A percentile compares a stretch with the other conserved stretches of the same genome.
Conservation (phyloP, 1,140 invertebrate species). For the Frieseomelitta varia region DNA sequence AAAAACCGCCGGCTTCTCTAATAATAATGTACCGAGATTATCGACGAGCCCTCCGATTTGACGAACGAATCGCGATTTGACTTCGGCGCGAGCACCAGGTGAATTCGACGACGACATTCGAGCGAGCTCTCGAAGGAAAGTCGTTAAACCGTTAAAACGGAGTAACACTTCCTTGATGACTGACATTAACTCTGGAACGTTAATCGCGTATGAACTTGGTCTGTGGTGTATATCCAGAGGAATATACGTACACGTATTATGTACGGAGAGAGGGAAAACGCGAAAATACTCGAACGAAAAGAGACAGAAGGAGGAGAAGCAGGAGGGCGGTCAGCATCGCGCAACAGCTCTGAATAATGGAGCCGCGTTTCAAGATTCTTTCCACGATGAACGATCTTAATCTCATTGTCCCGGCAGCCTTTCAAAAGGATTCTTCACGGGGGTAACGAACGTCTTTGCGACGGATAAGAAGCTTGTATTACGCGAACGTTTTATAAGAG, state of each 20-base stretch:
- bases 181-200: constrained; percentile 57
- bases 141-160: constrained; percentile 48
- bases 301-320: neutral
- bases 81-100: neutral
- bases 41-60: neutral
- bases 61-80: neutral
- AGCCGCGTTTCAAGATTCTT: constrained; percentile 27
- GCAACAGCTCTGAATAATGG: constrained; percentile 20
- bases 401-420: constrained; percentile 1
- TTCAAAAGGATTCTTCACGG: constrained; percentile 8
- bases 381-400: constrained; percentile 34
- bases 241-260: too few relatives aligned
- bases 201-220: constrained; percentile 43
- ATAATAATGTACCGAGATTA: neutral
- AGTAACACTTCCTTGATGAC: constrained; percentile 57
- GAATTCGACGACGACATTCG: constrained; percentile 38
- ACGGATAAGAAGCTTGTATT: neutral
- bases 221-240: neutral
- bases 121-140: constrained; percentile 29
- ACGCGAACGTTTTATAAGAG: neutral
- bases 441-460: constrained; percentile 15
- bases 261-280: neutral
- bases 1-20: neutral
- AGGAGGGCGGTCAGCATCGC: neutral
- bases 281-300: constrained; percentile 29